Percentiles rank a stretch among this genome's conserved stretches.
phyloP scores from a whole-genome alignment of 1,140 invertebrate genomes.

The Belonocnema kinseyi region DNA sequence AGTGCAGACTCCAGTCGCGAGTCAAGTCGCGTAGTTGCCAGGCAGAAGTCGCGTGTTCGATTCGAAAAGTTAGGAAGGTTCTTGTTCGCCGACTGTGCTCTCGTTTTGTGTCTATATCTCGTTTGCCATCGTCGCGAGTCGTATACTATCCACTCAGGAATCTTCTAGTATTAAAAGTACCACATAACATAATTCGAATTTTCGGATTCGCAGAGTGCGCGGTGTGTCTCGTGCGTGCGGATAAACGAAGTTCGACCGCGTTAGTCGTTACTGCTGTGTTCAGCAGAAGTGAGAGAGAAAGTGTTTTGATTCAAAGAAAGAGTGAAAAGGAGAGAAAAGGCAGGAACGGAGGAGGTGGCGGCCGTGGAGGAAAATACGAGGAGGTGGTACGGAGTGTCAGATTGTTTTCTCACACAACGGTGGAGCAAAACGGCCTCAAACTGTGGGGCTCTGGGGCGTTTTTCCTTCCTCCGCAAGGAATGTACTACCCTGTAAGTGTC shows the following conservation, averaged over 20 bases:
- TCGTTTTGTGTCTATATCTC: too few relatives aligned
- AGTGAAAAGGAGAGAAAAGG: slow-evolving; percentile 39
- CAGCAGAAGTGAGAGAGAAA: slow-evolving; percentile 38
- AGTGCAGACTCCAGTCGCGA: too few relatives aligned
- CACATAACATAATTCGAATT: too few relatives aligned
- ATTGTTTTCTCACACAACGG: slow-evolving; percentile 68
- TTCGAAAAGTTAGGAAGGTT: too few relatives aligned
- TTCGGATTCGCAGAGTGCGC: slow-evolving; percentile 7
- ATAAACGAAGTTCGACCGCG: slow-evolving; percentile 26
- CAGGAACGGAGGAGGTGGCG: slow-evolving; percentile 37
- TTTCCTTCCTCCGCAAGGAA: slow-evolving; percentile 93
- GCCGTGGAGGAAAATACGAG: slow-evolving; percentile 39
- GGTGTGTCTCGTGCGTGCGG: slow-evolving; percentile 33
- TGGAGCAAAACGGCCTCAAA: slow-evolving; percentile 87
- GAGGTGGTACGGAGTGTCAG: slow-evolving; percentile 55
- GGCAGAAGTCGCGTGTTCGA: too few relatives aligned
- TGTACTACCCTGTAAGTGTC: slow-evolving; percentile 92
- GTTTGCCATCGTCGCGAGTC: too few relatives aligned
- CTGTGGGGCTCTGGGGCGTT: slow-evolving; percentile 95
- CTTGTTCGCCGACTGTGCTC: too few relatives aligned
- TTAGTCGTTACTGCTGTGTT: slow-evolving; percentile 2
- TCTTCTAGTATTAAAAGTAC: too few relatives aligned
- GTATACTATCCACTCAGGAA: too few relatives aligned
- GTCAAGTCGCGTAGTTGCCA: too few relatives aligned
- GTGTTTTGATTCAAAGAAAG: slow-evolving; percentile 12